Base-by-base conservation (phyloP, 1,140 invertebrate genomes). In the Bombus soroeensis region DNA sequence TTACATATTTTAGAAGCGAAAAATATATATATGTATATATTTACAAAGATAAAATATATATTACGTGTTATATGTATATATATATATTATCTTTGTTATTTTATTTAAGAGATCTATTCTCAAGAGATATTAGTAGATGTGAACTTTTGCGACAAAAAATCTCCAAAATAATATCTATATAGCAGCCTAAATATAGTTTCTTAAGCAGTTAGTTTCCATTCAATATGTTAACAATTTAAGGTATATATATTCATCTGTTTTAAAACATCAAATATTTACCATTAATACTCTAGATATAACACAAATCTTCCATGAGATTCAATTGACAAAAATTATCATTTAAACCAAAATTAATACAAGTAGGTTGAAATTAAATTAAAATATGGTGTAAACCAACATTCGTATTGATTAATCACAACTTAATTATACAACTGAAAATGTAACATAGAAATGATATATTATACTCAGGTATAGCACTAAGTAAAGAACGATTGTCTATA, bases 51-150 rank as follows among this genome's bases (percentile, higher is more conserved):
- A 37, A 75, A 22, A 47, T 12, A 57, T 57, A 53, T 53, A 25
- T 25, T 37, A 22, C 22, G 25, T 57, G 57, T 57, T 74, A 41
- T 39, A 41, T n/a, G 32, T 53, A 71, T 71, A 73, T 41, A 72
- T 72, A 74, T 41, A 57, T 57, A 25, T 85, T 68, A 75, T 71
- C 53, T 71, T 77, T 81, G 80, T 75, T 72, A 82, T 28, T 78
- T 77, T 64, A 22, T 83, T 71, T 86, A 83, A 83, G 85, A 86
- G 85, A 86, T 86, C 85, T 75, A 77, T 86, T 83, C 66, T 53
- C 74, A 39, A 76, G 39, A 76, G 34, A 39, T 39, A 76, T 75
- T 57, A 68, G 18, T 53, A 53, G 18, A 53, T 22, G 6, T 28
- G 9, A 78, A 28, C 71, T 79, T 84, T 71, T 39, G 32, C 18